Evolutionary conservation across 1,140 invertebrate species (phyloP).

Genomic region (Oedothorax gibbosus): DNA sequence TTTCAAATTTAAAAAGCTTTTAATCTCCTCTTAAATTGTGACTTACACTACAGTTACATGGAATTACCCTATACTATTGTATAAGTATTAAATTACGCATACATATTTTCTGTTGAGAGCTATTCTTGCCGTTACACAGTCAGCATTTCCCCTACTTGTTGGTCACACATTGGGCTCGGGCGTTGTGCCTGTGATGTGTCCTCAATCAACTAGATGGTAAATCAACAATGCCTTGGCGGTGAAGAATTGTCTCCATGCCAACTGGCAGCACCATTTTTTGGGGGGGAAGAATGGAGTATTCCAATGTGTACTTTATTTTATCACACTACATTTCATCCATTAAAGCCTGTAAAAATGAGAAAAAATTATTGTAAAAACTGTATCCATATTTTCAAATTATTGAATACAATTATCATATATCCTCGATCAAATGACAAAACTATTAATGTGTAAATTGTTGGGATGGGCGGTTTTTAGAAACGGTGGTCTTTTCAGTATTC

Average conservation of each 20-base stretch:
- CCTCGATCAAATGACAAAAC: too few relatives aligned
- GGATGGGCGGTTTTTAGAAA: too few relatives aligned
- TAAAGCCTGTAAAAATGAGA: slow-evolving; percentile 26
- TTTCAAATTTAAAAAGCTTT: too few relatives aligned
- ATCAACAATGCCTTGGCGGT: slow-evolving; percentile 47
- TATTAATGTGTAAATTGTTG: too few relatives aligned
- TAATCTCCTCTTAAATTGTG: too few relatives aligned
- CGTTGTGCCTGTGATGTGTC: slow-evolving; percentile 22
- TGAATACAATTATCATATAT: too few relatives aligned
- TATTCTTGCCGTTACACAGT: background rate
- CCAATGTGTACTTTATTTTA: slow-evolving; percentile 3
- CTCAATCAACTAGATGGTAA: slow-evolving; percentile 56
- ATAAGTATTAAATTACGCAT: background rate
- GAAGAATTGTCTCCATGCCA: slow-evolving; percentile 43
- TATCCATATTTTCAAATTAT: too few relatives aligned
- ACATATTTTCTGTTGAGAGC: slow-evolving; percentile 7
- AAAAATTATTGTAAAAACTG: background rate
- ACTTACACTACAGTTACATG: too few relatives aligned
- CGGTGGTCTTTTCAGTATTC: too few relatives aligned
- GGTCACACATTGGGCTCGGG: slow-evolving; percentile 28
- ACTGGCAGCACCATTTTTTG: slow-evolving; percentile 45
- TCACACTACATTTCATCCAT: slow-evolving; percentile 48
- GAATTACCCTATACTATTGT: too few relatives aligned
- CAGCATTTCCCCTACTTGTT: slow-evolving; percentile 29
- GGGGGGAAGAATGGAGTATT: slow-evolving; percentile 28